Conservation (phyloP, 1,140 invertebrate genomes). For the Halesus radiatus region DNA sequence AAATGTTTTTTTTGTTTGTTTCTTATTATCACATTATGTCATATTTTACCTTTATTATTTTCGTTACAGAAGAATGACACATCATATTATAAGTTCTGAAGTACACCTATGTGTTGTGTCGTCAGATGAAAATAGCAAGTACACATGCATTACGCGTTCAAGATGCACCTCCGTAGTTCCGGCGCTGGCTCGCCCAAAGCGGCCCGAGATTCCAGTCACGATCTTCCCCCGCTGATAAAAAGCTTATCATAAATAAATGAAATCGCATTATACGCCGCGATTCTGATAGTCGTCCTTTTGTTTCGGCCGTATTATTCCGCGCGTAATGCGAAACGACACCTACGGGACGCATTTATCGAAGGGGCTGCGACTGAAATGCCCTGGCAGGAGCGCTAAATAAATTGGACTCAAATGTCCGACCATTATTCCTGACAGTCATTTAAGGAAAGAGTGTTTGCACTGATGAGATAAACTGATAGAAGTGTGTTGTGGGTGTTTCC, state of each 20-base stretch:
- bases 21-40: too few relatives aligned
- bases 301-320: slow-evolving; percentile 29
- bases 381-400: slow-evolving; percentile 17
- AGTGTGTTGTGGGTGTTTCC: too few relatives aligned
- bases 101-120: too few relatives aligned
- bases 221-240: slow-evolving; percentile 54
- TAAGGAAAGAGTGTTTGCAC: slow-evolving; percentile 4
- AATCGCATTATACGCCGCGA: slow-evolving; percentile 53
- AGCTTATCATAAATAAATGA: slow-evolving; percentile 58
- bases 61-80: too few relatives aligned
- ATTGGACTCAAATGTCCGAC: slow-evolving; percentile 31
- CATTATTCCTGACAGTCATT: slow-evolving; percentile 26
- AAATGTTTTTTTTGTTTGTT: too few relatives aligned
- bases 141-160: too few relatives aligned
- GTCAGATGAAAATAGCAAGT: too few relatives aligned
- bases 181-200: background rate
- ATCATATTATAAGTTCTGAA: too few relatives aligned
- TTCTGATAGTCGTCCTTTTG: slow-evolving; percentile 40
- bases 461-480: too few relatives aligned
- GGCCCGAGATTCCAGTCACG: slow-evolving; percentile 53
- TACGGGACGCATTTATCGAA: slow-evolving; percentile 36
- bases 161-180: too few relatives aligned
- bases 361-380: background rate
- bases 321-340: slow-evolving; percentile 37
- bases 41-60: too few relatives aligned